Conservation (phyloP, 2,113 vertebrate species). For the Megaceryle maxima region DNA sequence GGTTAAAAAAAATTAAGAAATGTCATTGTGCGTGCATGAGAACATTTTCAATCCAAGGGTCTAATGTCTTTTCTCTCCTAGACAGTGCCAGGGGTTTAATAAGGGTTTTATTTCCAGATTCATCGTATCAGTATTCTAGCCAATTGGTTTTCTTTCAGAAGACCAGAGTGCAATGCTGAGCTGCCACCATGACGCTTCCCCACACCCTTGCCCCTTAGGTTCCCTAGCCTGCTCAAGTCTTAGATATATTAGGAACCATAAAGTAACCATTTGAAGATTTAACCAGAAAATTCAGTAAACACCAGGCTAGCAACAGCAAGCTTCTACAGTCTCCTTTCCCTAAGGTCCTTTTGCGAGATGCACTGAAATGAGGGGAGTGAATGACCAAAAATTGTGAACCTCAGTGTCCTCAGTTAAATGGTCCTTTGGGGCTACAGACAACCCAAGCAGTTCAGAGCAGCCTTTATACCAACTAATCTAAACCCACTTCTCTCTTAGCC, state of each 20-base stretch:
- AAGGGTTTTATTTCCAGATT: neutral
- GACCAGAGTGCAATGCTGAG: neutral
- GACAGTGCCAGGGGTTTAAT: neutral
- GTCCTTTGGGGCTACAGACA: neutral
- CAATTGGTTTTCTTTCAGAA: neutral
- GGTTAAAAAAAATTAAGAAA: neutral
- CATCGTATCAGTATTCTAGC: neutral
- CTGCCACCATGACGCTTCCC: neutral
- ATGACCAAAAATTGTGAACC: neutral
- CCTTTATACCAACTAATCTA: neutral
- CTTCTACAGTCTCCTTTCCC: neutral
- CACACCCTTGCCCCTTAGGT: rapidly evolving
- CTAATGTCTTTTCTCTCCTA: neutral
- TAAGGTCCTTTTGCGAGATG: neutral
- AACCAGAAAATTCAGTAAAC: neutral
- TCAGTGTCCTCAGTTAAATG: rapidly evolving
- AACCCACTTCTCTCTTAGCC: neutral
- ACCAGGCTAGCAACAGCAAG: neutral
- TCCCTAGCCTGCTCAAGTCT: neutral
- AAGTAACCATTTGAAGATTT: neutral
- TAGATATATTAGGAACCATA: neutral
- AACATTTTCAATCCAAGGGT: neutral
- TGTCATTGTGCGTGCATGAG: neutral
- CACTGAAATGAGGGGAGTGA: neutral
- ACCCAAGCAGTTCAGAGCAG: neutral